These are phyloP conservation scores for Exocentrus adspersus DNA, from an alignment of 2,888 invertebrate species.

Conservation along the genomic window DNA sequence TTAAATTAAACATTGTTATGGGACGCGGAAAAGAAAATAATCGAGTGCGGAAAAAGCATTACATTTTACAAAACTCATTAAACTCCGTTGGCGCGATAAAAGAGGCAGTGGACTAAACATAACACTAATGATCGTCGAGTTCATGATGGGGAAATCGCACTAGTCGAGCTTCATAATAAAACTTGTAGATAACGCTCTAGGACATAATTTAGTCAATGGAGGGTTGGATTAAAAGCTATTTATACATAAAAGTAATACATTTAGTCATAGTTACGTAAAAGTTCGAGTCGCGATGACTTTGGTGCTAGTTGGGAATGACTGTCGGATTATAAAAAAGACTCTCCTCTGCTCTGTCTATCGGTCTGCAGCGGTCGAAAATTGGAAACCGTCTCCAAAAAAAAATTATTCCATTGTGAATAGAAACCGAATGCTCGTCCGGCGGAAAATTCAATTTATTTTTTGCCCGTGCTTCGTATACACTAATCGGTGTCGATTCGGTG, in stretches of 20 bases:
- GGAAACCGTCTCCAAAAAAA: constrained; percentile 18
- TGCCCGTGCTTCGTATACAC: not conserved
- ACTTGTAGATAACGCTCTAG: constrained; percentile 1
- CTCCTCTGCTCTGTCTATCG: constrained; percentile 3
- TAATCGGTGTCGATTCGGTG: not conserved
- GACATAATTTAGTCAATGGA: too few relatives aligned
- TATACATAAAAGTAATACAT: too few relatives aligned
- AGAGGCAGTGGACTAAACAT: constrained; percentile 2
- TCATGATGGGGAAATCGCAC: constrained; percentile 4
- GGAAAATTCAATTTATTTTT: constrained; percentile 22
- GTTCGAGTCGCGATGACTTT: too few relatives aligned
- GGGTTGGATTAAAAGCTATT: too few relatives aligned
- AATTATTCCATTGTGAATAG: constrained; percentile 15
- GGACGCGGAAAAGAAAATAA: not conserved
- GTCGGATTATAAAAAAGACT: too few relatives aligned
- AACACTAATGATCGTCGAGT: constrained; percentile 16
- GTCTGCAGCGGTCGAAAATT: constrained; percentile 10
- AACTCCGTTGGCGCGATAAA: not conserved
- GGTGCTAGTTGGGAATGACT: too few relatives aligned
- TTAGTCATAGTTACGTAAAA: too few relatives aligned
- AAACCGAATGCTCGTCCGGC: constrained; percentile 6
- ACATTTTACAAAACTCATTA: constrained; percentile 12
- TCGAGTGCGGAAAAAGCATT: not conserved
- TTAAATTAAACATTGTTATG: too few relatives aligned
- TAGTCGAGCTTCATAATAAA: constrained; percentile 8